A percentile compares a stretch with the other conserved stretches of the same genome.
Conservation (phyloP, 2,888 invertebrate genomes). For the Stramonita haemastoma region DNA sequence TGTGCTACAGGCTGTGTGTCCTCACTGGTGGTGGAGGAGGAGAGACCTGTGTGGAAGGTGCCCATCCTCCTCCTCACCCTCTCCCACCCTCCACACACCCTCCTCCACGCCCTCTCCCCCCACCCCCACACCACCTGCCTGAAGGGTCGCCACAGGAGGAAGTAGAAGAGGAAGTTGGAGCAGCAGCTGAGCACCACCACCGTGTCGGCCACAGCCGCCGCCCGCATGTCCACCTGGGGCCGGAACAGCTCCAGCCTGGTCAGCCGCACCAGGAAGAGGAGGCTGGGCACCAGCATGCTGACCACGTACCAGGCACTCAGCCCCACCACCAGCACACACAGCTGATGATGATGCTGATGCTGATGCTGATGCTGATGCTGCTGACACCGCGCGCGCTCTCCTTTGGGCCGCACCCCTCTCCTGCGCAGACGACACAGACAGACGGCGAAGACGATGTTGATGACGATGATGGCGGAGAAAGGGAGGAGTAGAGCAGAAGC, state of each 20-base stretch:
- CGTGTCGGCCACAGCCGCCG: conserved; percentile 26
- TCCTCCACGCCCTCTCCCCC: background rate
- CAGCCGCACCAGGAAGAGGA: conserved; percentile 35
- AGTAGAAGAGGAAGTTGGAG: conserved; percentile 40
- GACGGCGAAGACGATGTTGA: conserved; percentile 26
- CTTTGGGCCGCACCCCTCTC: background rate
- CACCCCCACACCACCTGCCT: conserved; percentile 13
- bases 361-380: no score
- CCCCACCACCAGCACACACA: conserved; percentile 32
- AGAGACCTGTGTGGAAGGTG: background rate
- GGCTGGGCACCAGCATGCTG: conserved; percentile 39
- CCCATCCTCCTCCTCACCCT: background rate
- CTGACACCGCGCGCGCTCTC: background rate
- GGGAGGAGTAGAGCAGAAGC: conserved; percentile 39
- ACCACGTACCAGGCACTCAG: conserved; percentile 39
- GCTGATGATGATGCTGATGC: no score
- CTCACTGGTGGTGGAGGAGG: background rate
- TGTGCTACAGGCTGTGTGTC: background rate
- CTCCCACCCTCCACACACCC: background rate
- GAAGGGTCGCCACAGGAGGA: conserved; percentile 41
- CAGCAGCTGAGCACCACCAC: conserved; percentile 31
- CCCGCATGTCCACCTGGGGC: conserved; percentile 28
- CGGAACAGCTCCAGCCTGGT: conserved; percentile 32
- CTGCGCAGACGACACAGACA: conserved; percentile 29
- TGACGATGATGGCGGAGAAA: conserved; percentile 27